Percentiles rank a stretch among this genome's conserved stretches.
phyloP scores from a whole-genome alignment of 2,113 vertebrate species.

The Dascyllus trimaculatus region DNA sequence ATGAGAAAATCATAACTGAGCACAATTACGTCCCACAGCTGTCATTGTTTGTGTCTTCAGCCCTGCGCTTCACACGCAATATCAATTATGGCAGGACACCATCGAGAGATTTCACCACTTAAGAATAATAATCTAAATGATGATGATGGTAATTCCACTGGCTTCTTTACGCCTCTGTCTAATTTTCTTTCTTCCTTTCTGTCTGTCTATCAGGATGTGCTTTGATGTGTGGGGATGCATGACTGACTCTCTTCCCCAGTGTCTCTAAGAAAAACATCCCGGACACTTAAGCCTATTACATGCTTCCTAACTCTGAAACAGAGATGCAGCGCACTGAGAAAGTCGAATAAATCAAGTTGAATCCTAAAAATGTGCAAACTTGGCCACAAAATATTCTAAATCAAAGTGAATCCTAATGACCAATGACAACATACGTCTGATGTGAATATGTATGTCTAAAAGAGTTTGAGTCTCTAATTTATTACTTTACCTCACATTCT shows the following conservation, averaged over 20 bases:
- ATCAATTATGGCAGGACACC: conserved; percentile 19
- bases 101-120: conserved; percentile 16
- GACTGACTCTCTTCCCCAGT: conserved; percentile 24
- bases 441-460: neutral
- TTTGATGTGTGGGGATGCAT: conserved; percentile 43
- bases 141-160: conserved; percentile 29
- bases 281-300: conserved; percentile 57
- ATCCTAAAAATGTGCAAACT: conserved; percentile 15
- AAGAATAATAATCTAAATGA: conserved; percentile 24
- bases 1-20: neutral
- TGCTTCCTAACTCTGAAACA: conserved; percentile 34
- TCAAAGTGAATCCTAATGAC: conserved; percentile 19
- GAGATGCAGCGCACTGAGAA: conserved; percentile 17
- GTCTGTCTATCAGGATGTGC: neutral
- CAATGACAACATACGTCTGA: neutral
- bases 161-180: neutral
- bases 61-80: conserved; percentile 16
- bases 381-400: conserved; percentile 22
- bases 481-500: no score
- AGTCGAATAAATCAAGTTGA: conserved; percentile 48
- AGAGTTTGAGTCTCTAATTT: no score
- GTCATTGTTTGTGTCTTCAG: conserved; percentile 40
- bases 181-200: conserved; percentile 3
- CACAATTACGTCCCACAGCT: conserved; percentile 10
- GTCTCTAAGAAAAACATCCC: conserved; percentile 45